These are phyloP conservation scores for Tachyglossus aculeatus DNA, from an alignment of 2,797 vertebrate genomes.

Conservation along the genomic window DNA sequence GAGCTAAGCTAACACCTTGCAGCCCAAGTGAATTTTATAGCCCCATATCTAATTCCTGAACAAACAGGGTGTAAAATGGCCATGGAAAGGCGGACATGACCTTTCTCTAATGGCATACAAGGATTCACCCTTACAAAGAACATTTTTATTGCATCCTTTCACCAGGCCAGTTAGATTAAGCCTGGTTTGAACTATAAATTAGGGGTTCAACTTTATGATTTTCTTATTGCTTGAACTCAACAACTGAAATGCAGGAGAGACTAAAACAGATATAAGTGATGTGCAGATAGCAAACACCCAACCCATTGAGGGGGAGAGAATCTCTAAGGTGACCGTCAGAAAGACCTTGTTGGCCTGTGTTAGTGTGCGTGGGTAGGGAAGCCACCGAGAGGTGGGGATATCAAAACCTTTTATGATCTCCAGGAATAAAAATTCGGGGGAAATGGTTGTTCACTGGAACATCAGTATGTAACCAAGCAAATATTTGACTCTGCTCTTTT, in stretches of 20 bases:
- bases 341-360: no score
- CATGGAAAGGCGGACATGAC: conserved; percentile 47
- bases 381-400: no score
- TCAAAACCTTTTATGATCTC: no score
- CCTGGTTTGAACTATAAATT: conserved; percentile 45
- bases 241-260: background rate
- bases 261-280: conserved; percentile 36
- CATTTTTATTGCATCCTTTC: conserved; percentile 30
- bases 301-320: conserved; percentile 11
- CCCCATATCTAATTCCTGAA: conserved; percentile 36
- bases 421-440: background rate
- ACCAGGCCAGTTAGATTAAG: conserved; percentile 20
- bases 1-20: conserved; percentile 33
- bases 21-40: conserved; percentile 39
- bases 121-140: conserved; percentile 9
- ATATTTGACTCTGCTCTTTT: conserved; percentile 13
- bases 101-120: conserved; percentile 41
- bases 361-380: background rate
- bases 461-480: conserved; percentile 19
- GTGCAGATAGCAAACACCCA: background rate
- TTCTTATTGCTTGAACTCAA: conserved; percentile 24
- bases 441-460: conserved; percentile 8
- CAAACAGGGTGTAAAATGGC: conserved; percentile 45
- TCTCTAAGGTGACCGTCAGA: conserved; percentile 19
- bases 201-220: conserved; percentile 12